Base-by-base conservation (phyloP, 2,113 vertebrate genomes). In the Donacobius atricapilla region DNA sequence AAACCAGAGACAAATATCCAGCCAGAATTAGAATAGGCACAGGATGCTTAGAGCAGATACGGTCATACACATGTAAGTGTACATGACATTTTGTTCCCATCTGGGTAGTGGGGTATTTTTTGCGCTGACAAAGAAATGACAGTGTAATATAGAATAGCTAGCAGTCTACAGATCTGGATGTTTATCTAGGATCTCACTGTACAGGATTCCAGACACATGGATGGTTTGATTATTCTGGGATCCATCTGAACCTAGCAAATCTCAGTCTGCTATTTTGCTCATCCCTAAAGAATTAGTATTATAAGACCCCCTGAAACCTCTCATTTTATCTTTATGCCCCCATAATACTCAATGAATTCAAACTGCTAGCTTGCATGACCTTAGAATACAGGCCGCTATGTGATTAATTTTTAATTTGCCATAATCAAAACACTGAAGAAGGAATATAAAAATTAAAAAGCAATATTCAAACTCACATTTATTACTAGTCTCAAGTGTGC, bases 361-460 rank as follows among this genome's bases (percentile, higher is more conserved):
- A 35, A 79, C 4, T 87, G 39, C 17, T 58, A 81, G 64, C 84
- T 75, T 82, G 19, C 31, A 48, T n/a, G 37, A 72, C 48, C 57
- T 82, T 64, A 64, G 22, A 64, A 44, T 37, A 58, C 28, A 89
- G 13, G 4, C 25, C 68, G 15, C 60, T 82, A 66, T 0, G 2
- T 2, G 8, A 60, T 50, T 91, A 13, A 84, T 87, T 91, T 95
- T 75, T 76, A 44, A 93, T 90, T 71, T 75, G 35, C 42, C 25
- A 63, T 66, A 91, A 89, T 3, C 28, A 2, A 94, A 94, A 81
- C 35, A 71, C 15, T 7, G 21, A 58, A 13, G 35, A 81, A 42
- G 30, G 7, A 54, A 81, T 54, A 58, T 11, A 51, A 70, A 94
- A 89, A 15, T 57, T 45, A 42, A 88, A 85, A 90, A 77, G 39